phyloP scores from a whole-genome alignment of 2,888 invertebrate species.

The Morpho achilles region DNA sequence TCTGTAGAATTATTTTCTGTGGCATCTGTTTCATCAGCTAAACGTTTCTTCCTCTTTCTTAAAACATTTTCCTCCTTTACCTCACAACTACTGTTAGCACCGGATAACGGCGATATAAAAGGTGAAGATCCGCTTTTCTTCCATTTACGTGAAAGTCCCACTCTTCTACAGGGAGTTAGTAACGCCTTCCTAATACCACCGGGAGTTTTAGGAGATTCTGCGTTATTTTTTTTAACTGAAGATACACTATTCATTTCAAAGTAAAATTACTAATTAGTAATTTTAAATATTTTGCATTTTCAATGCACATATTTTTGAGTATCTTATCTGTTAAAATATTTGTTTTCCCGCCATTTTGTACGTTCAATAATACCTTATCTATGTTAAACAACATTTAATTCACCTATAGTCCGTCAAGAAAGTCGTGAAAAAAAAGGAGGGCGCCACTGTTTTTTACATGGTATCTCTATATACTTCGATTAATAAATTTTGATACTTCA shows the following conservation, averaged over 20 bases:
- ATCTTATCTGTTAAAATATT: conserved; percentile 13
- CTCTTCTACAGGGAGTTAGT: conserved; percentile 73
- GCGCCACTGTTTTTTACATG: no score
- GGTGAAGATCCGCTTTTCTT: conserved; percentile 56
- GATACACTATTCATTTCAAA: conserved; percentile 48
- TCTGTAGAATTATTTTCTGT: conserved; percentile 8
- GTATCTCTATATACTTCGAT: no score
- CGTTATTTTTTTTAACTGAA: conserved; percentile 40
- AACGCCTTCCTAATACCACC: conserved; percentile 74
- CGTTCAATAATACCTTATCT: background rate
- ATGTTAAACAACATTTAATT: background rate
- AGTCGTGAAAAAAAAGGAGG: no score
- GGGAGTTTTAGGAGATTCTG: conserved; percentile 64
- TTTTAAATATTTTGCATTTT: background rate
- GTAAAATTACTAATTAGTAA: no score
- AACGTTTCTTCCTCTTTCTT: conserved; percentile 45
- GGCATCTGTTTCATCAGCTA: conserved; percentile 30
- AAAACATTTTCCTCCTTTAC: conserved; percentile 33
- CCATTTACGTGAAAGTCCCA: conserved; percentile 74
- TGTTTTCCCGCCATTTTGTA: conserved; percentile 19
- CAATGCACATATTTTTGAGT: background rate
- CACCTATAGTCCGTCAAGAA: no score
- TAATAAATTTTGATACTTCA: no score
- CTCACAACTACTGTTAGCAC: conserved; percentile 30
- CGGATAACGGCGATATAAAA: conserved; percentile 56